phyloP scores from a whole-genome alignment of 64 coral and sea anemone species.

The Exaiptasia diaphana region DNA sequence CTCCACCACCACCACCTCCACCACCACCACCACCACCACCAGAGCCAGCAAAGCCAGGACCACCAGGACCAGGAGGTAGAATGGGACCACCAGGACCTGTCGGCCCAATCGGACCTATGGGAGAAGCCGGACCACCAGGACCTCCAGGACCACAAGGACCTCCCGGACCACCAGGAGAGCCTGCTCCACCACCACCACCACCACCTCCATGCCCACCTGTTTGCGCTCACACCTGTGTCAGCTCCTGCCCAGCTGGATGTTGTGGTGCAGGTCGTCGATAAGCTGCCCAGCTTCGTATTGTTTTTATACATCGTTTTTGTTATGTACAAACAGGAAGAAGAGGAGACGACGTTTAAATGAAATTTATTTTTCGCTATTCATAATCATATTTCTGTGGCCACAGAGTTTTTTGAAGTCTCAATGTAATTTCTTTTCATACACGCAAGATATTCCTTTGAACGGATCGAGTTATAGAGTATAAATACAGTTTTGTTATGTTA shows the following conservation, averaged over 20 bases:
- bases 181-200: slow-evolving; percentile 95
- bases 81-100: slow-evolving; percentile 98
- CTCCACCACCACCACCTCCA: slow-evolving; percentile 87
- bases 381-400: slow-evolving; percentile 28
- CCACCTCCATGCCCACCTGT: slow-evolving; percentile 96
- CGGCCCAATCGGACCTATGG: slow-evolving; percentile 95
- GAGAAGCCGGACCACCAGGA: slow-evolving; percentile 97
- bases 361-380: slow-evolving; percentile 30
- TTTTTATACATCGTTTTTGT: slow-evolving; percentile 1
- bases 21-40: slow-evolving; percentile 98
- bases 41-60: slow-evolving; percentile 95
- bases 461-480: slow-evolving; percentile 18
- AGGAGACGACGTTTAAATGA: not conserved
- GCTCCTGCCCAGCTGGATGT: slow-evolving; percentile 75
- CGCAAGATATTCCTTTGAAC: slow-evolving; percentile 7
- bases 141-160: slow-evolving; percentile 92
- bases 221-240: slow-evolving; percentile 97
- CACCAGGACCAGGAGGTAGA: slow-evolving; percentile 89
- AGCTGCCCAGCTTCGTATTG: not conserved
- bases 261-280: slow-evolving; percentile 86
- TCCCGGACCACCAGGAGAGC: slow-evolving; percentile 94
- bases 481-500: slow-evolving; percentile 1
- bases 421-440: slow-evolving; percentile 21
- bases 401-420: slow-evolving; percentile 31
- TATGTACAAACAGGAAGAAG: slow-evolving; percentile 2